Evolutionary conservation across 1,140 invertebrate species (phyloP).

Genomic region (Mylabris phalerata): DNA sequence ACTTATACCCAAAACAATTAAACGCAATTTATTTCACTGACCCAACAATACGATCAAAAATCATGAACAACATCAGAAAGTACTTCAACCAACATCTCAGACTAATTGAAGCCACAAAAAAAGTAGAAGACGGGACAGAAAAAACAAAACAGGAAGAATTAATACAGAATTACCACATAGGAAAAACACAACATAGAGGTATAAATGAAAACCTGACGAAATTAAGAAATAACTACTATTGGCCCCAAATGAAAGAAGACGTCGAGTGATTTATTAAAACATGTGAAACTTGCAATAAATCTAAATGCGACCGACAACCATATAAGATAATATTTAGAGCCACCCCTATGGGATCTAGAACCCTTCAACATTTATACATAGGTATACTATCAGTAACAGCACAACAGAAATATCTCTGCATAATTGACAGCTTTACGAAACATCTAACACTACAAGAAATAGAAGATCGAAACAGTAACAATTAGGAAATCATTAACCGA

Average conservation of each 20-base stretch:
- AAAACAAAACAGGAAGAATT: not conserved
- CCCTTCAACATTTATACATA: not conserved
- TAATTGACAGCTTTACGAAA: not conserved
- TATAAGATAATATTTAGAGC: not conserved
- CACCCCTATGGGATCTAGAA: not conserved
- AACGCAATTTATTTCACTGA: no score
- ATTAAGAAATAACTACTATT: not conserved
- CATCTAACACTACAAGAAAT: no score
- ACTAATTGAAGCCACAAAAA: not conserved
- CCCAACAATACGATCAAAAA: not conserved
- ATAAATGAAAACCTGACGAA: not conserved
- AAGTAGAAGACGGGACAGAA: not conserved
- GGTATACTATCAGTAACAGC: not conserved
- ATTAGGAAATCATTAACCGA: no score
- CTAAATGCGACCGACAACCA: slow-evolving; percentile 2
- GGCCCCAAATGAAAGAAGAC: not conserved
- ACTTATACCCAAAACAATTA: no score
- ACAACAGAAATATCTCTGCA: not conserved
- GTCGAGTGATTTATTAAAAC: not conserved
- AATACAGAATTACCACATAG: not conserved
- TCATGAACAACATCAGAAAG: not conserved
- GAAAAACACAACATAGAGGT: not conserved
- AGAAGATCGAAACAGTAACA: no score
- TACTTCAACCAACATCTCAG: not conserved
- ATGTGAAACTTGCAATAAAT: not conserved